Percentiles rank a stretch among this genome's conserved stretches.
phyloP scores from a whole-genome alignment of 2,113 vertebrate species.

The Fukomys damarensis region DNA sequence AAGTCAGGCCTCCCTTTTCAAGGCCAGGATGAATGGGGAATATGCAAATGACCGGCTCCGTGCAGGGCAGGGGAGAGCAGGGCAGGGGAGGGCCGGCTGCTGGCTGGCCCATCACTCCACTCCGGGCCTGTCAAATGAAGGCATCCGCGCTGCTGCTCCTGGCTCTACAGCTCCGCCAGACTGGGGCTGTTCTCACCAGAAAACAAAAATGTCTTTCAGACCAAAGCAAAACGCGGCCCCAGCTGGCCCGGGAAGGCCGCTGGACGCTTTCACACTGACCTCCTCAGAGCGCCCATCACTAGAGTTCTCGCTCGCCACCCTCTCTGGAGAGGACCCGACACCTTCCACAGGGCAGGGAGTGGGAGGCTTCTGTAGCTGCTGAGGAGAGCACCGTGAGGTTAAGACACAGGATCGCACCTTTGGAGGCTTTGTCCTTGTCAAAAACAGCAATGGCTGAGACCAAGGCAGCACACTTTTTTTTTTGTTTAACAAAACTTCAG shows the following conservation, averaged over 20 bases:
- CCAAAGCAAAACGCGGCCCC: constrained; percentile 69
- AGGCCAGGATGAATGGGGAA: constrained; percentile 85
- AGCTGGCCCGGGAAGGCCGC: not conserved
- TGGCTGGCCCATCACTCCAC: constrained; percentile 92
- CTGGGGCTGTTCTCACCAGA: constrained; percentile 81
- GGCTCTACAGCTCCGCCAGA: constrained; percentile 72
- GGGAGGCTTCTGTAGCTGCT: not conserved
- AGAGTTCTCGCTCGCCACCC: constrained; percentile 13
- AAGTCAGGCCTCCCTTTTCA: constrained; percentile 83
- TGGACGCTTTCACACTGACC: constrained; percentile 23
- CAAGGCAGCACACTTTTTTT: not conserved
- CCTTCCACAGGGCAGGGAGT: not conserved
- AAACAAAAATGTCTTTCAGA: constrained; percentile 85
- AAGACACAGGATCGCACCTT: not conserved
- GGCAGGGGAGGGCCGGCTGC: constrained; percentile 86
- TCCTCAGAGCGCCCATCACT: not conserved
- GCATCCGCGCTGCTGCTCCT: constrained; percentile 76
- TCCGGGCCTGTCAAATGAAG: constrained; percentile 88
- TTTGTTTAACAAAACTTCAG: not conserved
- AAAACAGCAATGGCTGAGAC: not conserved
- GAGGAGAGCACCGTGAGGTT: not conserved
- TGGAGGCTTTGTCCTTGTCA: not conserved
- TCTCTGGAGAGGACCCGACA: not conserved
- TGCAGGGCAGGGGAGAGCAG: no score
- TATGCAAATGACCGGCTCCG: constrained; percentile 88